Evolutionary conservation across 2,113 vertebrate species (phyloP), one percentile per base, ranked within the genome.

Genomic region (Acrocephalus arundinaceus): DNA sequence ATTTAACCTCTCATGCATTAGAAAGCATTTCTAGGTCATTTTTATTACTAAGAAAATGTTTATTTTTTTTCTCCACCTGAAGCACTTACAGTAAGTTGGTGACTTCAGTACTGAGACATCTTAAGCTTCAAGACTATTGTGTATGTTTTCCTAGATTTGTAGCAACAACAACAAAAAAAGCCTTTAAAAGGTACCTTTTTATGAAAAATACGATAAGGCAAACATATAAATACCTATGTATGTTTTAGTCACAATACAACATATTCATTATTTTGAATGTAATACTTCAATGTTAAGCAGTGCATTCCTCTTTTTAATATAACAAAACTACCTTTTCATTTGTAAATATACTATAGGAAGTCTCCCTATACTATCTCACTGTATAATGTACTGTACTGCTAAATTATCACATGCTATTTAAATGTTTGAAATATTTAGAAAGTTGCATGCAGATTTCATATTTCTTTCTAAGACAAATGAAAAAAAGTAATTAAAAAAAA

Each of bases 381-480:
- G 97, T 98, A 96, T 98, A 97, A 97, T 97, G 89, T 98, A 91
- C 98, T 97, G 97, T 98, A 98, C 97, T 94, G 97, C 97, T 98
- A 98, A 98, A 98, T 98, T 98, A 97, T 98, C 98, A 96, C 97
- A 97, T 98, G 96, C 98, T 98, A 98, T 98, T 98, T 98, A 98
- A 98, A 98, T 98, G 95, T 98, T 98, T 95, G 97, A 96, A 98
- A 96, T 97, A 95, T 96, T 96, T 98, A 98, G 98, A 93, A 94
- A 96, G 93, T 97, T 97, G 98, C 97, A 98, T 98, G 98, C 97
- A 97, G 83, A 97, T 97, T 98, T 98, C 98, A 94, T 98, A 98
- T 98, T 98, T 97, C 96, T 98, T 98, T 98, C 98, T 98, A 98
- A 98, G 97, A 97, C 94, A 97, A 98, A 98, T 85, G 31, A 72